Evolutionary conservation across 2,113 vertebrate genomes (phyloP), one percentile per base, ranked within the genome.

Genomic region (Ranitomeya imitator): DNA sequence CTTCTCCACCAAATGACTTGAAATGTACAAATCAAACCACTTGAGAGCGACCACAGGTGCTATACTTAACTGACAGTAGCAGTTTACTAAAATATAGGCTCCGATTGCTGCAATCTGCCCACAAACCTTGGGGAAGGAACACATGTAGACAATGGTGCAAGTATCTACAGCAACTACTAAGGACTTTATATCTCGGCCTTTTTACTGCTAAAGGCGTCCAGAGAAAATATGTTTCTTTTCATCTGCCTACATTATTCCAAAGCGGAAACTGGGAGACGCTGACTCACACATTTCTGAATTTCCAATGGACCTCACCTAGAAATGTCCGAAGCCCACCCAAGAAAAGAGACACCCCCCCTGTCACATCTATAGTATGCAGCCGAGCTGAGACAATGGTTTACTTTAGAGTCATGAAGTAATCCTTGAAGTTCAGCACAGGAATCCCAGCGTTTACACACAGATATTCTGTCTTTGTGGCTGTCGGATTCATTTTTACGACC

Each of bases 1-100:
- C 54, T 14, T 55, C 31, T 6, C 76, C 54, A 13, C 19, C 13
- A 78, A 78, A 52, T 5, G 21, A 37, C 9, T 81, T 61, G 4
- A 31, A 55, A 86, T 59, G 71, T n/a, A 7, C 21, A 7, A 54
- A 19, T 23, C 6, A 61, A n/a, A 65, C 74, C 31, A 63, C 85
- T 77, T 86, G 18, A 86, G 14, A 77, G 55, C 5, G 74, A 86
- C 37, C 59, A 67, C 57, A 71, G 55, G 6, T 54, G 51, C 59
- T 86, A 78, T 51, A 54, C 52, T 77, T 76, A 77, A n/a, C 73
- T 45, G 2, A 51, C 12, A 61, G 59, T 60, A 26, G 13, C 55
- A 45, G 31, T 77, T 54, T 57, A 23, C 52, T 69, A 85, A 74
- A 74, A 54, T 18, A 65, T 16, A 78, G 6, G 69, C 69, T 85